These are phyloP conservation scores for Hirudo medicinalis DNA, from an alignment of 1,140 invertebrate species.

Conservation along the genomic window DNA sequence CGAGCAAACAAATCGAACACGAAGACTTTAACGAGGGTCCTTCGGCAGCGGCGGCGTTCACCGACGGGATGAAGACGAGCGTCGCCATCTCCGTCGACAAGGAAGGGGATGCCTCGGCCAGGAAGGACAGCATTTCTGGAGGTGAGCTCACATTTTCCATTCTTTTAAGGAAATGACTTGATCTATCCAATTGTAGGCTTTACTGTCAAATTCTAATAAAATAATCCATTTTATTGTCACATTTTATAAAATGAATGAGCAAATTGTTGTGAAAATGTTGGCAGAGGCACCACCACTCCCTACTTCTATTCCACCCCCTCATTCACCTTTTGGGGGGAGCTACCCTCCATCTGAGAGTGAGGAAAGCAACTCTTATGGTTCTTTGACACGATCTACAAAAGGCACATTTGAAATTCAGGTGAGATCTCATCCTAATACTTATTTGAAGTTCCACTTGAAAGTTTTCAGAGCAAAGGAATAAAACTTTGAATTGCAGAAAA, in stretches of 20 bases:
- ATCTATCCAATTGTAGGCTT: background rate
- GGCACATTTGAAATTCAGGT: background rate
- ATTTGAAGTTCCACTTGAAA: background rate
- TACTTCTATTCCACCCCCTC: conserved; percentile 14
- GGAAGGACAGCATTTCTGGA: conserved; percentile 1
- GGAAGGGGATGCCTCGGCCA: background rate
- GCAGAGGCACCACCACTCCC: conserved; percentile 8
- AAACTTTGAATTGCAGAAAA: background rate
- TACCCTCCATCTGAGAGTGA: background rate
- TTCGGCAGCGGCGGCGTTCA: background rate
- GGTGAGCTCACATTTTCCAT: background rate
- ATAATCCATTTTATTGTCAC: background rate
- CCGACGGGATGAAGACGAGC: background rate
- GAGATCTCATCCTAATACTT: background rate
- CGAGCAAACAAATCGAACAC: background rate
- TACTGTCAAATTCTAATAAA: background rate
- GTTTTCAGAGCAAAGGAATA: background rate
- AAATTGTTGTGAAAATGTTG: background rate
- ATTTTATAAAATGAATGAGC: background rate
- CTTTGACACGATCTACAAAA: background rate
- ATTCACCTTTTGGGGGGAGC: background rate
- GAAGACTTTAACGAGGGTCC: background rate
- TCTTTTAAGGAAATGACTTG: background rate
- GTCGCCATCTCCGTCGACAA: background rate
- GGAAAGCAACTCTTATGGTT: background rate